Evolutionary conservation across 2,797 vertebrate genomes (phyloP), one percentile per base, ranked within the genome.

Genomic region (Podarcis lilfordi): DNA sequence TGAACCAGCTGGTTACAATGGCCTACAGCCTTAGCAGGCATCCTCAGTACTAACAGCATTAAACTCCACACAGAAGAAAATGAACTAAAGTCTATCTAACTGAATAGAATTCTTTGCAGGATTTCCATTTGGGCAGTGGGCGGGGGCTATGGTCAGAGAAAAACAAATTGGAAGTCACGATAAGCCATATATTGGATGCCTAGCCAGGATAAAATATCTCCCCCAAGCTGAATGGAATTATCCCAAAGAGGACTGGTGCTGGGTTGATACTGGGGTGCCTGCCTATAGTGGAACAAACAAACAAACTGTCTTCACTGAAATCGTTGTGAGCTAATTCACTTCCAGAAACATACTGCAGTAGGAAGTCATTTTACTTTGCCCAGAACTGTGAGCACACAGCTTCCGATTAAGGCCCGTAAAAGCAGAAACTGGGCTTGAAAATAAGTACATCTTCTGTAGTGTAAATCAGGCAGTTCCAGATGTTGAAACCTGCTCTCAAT

Each of bases 11-110:
- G 4, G 3, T 9, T 86, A 72, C n/a, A 85, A 0, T 76, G 10
- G 29, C 86, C 29, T 82, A 79, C 61, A 88, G 50, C 29, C 17
- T 40, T 85, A 0, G 3, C 0, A 92, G 89, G 89, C 88, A 64
- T 85, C 2, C 86, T 93, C 88, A 79, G 50, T 2, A 84, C 92
- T 88, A 76, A 86, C 50, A 91, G 17, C 1, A 91, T 8, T 72
- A 86, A 89, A 69, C 35, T 40, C 7, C 72, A 15, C 68, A 80
- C 8, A 64, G 82, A 23, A 6, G 5, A 43, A 1, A 8, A 13
- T 75, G 8, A 81, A 29, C 40, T 15, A 40, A 50, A 81, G 55
- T 69, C 9, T 9, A 21, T 45, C n/a, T 13, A 23, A 5, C 64
- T 80, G 32, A 15, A 89, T 79, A 91, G 5, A 2, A 86, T 86